Evolutionary conservation across 2,113 vertebrate species (phyloP).

Genomic region (Aspidoscelis tigris): DNA sequence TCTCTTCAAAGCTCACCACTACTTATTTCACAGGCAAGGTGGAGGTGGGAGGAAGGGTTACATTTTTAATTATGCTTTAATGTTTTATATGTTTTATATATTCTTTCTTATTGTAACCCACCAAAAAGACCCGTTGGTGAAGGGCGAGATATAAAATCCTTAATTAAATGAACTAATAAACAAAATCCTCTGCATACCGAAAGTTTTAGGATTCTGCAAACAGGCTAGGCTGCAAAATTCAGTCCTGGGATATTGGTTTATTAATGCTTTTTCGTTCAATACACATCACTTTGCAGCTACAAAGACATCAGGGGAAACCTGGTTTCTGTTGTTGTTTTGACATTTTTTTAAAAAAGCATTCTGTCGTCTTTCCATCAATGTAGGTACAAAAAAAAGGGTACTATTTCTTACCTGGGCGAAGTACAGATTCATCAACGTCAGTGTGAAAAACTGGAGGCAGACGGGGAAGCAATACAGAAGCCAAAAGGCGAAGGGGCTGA

Average conservation of each 20-base stretch:
- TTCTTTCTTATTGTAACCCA: no score
- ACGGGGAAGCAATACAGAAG: conserved; percentile 97
- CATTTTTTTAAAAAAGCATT: not conserved
- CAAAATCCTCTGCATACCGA: not conserved
- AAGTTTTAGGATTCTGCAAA: not conserved
- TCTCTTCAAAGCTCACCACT: not conserved
- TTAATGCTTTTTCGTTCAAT: not conserved
- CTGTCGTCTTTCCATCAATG: conserved; percentile 38
- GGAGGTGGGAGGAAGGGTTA: no score
- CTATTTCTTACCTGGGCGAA: conserved; percentile 89
- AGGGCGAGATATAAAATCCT: no score
- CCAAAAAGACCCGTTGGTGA: no score
- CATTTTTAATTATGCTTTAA: no score
- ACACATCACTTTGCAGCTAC: not conserved
- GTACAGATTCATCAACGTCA: conserved; percentile 97
- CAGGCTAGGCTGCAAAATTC: not conserved
- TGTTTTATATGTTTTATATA: no score
- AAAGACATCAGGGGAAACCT: not conserved
- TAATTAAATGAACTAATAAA: no score
- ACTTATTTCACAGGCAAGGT: conserved; percentile 18
- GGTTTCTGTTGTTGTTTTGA: not conserved
- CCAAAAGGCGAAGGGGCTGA: conserved; percentile 94
- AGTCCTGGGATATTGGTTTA: no score
- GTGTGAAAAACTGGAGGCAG: conserved; percentile 98
- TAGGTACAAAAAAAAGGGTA: conserved; percentile 15